Evolutionary conservation across 2,888 invertebrate species (phyloP).

Genomic region (Plagiodera versicolora): DNA sequence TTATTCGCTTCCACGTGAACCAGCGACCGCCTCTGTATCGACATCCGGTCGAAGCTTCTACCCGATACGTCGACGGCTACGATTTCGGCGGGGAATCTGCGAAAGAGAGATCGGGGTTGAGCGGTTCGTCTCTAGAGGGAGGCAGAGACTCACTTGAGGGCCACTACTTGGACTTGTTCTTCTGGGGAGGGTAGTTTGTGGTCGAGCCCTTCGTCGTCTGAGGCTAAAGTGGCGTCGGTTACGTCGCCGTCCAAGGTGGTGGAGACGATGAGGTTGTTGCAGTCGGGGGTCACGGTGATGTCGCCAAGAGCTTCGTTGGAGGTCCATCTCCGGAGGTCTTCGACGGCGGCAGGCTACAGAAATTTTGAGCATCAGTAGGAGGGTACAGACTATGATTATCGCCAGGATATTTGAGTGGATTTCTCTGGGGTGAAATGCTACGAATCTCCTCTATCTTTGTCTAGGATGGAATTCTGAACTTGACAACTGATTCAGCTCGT

Average conservation of each 20-base stretch:
- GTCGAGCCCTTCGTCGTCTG: constrained; percentile 74
- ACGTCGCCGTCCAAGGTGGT: constrained; percentile 57
- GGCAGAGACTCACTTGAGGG: constrained; percentile 69
- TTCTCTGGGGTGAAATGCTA: too few species aligned
- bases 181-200: constrained; percentile 86
- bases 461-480: too few species aligned
- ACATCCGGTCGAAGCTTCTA: constrained; percentile 86
- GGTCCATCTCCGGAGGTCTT: constrained; percentile 82
- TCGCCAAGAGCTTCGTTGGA: constrained; percentile 81
- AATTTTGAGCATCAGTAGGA: too few species aligned
- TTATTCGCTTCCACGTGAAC: constrained; percentile 61
- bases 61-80: constrained; percentile 90
- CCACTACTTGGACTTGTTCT: constrained; percentile 81
- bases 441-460: too few species aligned
- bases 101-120: too few species aligned
- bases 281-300: constrained; percentile 77
- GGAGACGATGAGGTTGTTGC: constrained; percentile 68
- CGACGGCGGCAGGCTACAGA: constrained; percentile 84
- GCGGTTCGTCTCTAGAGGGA: too few species aligned
- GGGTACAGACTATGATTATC: too few species aligned
- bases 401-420: too few species aligned
- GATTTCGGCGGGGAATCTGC: constrained; percentile 85
- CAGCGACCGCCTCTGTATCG: constrained; percentile 80
- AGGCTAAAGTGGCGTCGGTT: constrained; percentile 57
- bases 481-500: too few species aligned